Evolutionary conservation across 1,140 invertebrate species (phyloP).

Genomic region (Stegodyphus dumicola): DNA sequence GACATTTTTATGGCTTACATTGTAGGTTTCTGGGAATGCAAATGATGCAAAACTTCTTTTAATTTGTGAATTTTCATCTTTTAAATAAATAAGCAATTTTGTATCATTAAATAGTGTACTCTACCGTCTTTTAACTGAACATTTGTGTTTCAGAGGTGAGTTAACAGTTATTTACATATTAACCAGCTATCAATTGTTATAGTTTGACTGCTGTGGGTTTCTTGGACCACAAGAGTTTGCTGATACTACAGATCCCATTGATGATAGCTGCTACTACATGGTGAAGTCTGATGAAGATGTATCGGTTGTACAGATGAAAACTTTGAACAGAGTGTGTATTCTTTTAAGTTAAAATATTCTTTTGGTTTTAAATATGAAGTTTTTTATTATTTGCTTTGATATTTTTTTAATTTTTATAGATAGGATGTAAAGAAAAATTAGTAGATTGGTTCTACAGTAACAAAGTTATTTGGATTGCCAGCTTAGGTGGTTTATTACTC

Average conservation of each 20-base stretch:
- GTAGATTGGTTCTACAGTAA: slow-evolving; percentile 68
- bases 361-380: no score
- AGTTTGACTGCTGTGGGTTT: slow-evolving; percentile 70
- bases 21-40: no score
- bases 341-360: neutral
- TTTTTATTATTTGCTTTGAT: no score
- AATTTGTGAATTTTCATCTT: no score
- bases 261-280: slow-evolving; percentile 68
- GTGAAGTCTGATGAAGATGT: slow-evolving; percentile 26
- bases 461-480: slow-evolving; percentile 67
- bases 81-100: no score
- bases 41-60: no score
- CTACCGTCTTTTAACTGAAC: no score
- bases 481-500: slow-evolving; percentile 63
- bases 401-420: slow-evolving; percentile 62
- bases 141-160: no score
- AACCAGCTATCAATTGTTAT: neutral
- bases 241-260: slow-evolving; percentile 68
- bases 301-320: slow-evolving; percentile 45
- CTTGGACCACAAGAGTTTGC: slow-evolving; percentile 70
- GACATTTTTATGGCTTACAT: no score
- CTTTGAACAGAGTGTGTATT: slow-evolving; percentile 44
- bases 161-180: no score
- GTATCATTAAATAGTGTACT: no score
- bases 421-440: slow-evolving; percentile 67